A percentile compares a stretch with the other conserved stretches of the same genome.
Conservation (phyloP, 1,140 invertebrate genomes). For the Palaemon carinicauda region DNA sequence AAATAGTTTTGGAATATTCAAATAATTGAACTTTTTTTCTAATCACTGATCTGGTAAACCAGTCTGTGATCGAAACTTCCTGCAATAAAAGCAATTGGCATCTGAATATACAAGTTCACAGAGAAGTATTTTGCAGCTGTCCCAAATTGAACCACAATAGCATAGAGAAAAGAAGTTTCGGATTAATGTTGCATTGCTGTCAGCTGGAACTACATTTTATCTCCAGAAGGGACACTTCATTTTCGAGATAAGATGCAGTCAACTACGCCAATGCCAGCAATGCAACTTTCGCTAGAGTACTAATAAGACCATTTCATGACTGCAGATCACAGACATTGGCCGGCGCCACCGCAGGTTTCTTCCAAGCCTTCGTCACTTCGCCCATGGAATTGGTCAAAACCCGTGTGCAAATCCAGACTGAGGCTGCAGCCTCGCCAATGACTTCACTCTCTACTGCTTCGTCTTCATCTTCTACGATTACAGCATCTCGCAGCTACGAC, state of each 20-base stretch:
- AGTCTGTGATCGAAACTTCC: too few species aligned
- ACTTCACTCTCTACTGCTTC: constrained; percentile 8
- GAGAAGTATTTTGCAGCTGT: too few species aligned
- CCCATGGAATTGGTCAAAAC: constrained; percentile 91
- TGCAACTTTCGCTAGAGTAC: constrained; percentile 4
- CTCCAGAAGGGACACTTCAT: not conserved
- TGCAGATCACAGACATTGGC: constrained; percentile 63
- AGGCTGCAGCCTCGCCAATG: not conserved
- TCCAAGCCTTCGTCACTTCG: constrained; percentile 81
- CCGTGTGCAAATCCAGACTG: constrained; percentile 74
- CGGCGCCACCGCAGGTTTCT: constrained; percentile 73
- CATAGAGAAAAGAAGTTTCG: too few species aligned
- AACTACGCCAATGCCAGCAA: not conserved
- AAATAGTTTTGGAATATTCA: too few species aligned
- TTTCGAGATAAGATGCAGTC: too few species aligned
- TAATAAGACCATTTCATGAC: not conserved
- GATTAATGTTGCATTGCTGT: too few species aligned
- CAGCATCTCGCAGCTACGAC: constrained; percentile 62
- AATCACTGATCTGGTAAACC: too few species aligned
- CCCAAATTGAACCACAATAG: too few species aligned
- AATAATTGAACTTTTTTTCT: too few species aligned
- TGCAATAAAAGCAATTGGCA: too few species aligned
- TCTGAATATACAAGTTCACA: too few species aligned
- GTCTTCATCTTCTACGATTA: not conserved
- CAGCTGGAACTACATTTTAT: too few species aligned